Conservation (phyloP, 2,888 invertebrate species). For the Bugulina stolonifera region DNA sequence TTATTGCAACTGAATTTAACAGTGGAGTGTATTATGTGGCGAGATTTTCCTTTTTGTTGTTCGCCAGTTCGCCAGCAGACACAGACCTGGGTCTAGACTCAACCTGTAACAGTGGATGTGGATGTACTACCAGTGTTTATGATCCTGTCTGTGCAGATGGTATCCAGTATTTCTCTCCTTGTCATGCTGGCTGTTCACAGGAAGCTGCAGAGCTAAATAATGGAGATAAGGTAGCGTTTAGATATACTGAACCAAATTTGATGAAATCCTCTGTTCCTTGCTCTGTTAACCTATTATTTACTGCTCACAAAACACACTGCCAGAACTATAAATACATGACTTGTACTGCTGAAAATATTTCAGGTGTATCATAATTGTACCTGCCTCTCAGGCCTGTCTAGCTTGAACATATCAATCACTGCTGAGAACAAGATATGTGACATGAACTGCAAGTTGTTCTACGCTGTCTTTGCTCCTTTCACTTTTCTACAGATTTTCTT, state of each 20-base stretch:
- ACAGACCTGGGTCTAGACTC: slow-evolving; percentile 35
- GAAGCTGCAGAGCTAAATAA: background rate
- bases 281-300: no score
- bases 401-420: background rate
- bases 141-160: slow-evolving; percentile 63
- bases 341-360: no score
- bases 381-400: background rate
- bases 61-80: no score
- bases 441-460: background rate
- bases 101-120: slow-evolving; percentile 61
- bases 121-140: slow-evolving; percentile 60
- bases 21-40: no score
- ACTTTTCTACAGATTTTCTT: background rate
- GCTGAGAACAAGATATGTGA: background rate
- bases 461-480: background rate
- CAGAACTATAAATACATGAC: background rate
- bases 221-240: background rate
- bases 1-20: background rate
- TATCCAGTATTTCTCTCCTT: slow-evolving; percentile 66
- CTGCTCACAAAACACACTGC: no score
- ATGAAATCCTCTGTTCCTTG: no score
- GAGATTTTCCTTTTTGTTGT: no score
- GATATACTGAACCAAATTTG: no score
- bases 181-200: slow-evolving; percentile 64
- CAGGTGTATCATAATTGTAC: background rate